Base-by-base conservation (phyloP, 2,888 invertebrate genomes). In the Salticus scenicus region DNA sequence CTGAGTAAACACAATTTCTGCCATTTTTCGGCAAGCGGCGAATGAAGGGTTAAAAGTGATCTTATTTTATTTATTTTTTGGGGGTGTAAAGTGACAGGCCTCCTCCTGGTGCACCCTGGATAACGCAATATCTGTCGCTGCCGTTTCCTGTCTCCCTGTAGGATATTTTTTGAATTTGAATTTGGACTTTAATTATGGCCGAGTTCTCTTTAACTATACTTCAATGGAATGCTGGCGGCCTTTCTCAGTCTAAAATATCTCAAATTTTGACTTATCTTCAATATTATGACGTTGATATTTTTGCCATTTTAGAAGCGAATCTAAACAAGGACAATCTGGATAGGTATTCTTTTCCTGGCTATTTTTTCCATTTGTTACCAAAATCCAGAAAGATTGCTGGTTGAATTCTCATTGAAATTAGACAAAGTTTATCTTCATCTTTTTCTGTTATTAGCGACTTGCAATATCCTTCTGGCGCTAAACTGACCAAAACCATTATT, bases 401-500 rank as follows among this genome's bases (percentile, higher is more conserved):
- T 57, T 20, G 57, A 24, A 57, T 57, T 57, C 24, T 66, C 12
- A n/a, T 66, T 66, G 66, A 31, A 10, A 66, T 66, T n/a, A 66
- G 20, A 14, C 20, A 27, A 4, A 30, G 7, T 14, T 30, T 66
- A 5, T 20, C 31, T n/a, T 66, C 66, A 20, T n/a, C 10, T 28
- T 31, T 66, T 30, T 4, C 12, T 17, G 30, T 66, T 17, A 66
- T 69, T 0, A 69, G 30, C 17, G 20, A 69, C 20, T 24, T 69
- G 5, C 14, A 37, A 1, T 37, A 30, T 1, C 24, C 27, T 67
- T 41, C 14, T 37, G 37, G 4, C 5, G 41, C 69, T 10, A 14
- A 69, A 24, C 0, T 69, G 12, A 30, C 41, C 41, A 0, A 37
- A 37, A 1, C 30, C 24, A 41, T 30, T 37, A 4, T 69, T 20